phyloP scores from a whole-genome alignment of 1,140 invertebrate species.

The Onthophagus taurus region DNA sequence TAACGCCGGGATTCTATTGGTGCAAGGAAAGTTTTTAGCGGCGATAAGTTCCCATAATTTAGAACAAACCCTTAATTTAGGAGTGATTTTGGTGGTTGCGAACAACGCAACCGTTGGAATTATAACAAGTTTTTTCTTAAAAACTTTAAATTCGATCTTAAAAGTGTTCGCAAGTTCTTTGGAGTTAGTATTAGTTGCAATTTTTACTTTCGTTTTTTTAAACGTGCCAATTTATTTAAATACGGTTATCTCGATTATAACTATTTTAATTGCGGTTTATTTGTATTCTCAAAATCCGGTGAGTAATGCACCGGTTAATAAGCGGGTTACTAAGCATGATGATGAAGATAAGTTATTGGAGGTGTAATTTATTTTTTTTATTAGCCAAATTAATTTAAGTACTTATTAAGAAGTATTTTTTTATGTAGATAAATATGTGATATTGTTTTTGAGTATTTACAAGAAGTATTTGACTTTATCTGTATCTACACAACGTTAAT shows the following conservation, averaged over 20 bases:
- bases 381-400: no score
- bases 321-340: no score
- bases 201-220: conserved; percentile 84
- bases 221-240: conserved; percentile 75
- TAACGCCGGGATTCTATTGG: conserved; percentile 61
- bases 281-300: conserved; percentile 90
- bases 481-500: no score
- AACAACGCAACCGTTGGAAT: conserved; percentile 90
- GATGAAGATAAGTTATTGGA: no score
- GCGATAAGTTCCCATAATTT: conserved; percentile 52
- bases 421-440: no score
- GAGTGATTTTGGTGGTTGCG: conserved; percentile 72
- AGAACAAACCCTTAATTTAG: conserved; percentile 47
- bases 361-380: no score
- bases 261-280: conserved; percentile 75
- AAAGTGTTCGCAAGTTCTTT: conserved; percentile 94
- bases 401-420: no score
- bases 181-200: conserved; percentile 83
- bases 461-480: no score
- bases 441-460: no score
- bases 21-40: conserved; percentile 51
- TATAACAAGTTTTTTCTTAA: conserved; percentile 88
- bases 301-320: conserved; percentile 19
- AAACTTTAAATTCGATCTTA: conserved; percentile 88
- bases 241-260: conserved; percentile 70